Evolutionary conservation across 2,113 vertebrate species (phyloP), one percentile per base, ranked within the genome.

Genomic region (Ellobius talpinus): DNA sequence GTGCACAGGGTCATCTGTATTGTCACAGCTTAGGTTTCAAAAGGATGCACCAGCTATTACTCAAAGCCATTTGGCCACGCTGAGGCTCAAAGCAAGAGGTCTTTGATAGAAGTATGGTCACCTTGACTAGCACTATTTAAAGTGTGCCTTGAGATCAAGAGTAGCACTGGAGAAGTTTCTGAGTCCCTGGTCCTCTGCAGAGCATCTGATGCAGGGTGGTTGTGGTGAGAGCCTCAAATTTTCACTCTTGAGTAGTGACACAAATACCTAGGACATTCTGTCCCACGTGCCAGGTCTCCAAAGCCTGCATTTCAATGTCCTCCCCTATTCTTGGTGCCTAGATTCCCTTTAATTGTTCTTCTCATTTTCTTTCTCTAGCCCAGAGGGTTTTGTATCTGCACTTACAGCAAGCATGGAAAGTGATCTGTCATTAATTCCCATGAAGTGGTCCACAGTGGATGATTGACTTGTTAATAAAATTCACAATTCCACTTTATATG

Each of bases 401-500:
- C 19, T 73, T 85, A 92, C 31, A 61, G 65, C n/a, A 84, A 13
- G 17, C 2, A 36, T 24, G 45, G 50, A 42, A 92, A 95, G 65
- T 42, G 36, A 87, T 90, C 82, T 72, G 72, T 79, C 74, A 63
- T n/a, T 36, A 66, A 61, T 70, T 87, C 47, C 61, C 68, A 58
- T 23, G 58, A 79, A 93, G 72, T 39, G 55, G n/a, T 91, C 39
- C 14, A 84, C 55, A 91, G 3, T 58, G 74, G 39, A 68, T 88
- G 50, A 55, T 45, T 88, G 95, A 16, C 47, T 91, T 84, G 63
- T 63, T 10, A 9, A 87, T 55, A 93, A 94, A 72, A 29, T 87
- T 87, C 47, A 79, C 55, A 36, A 90, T 39, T 74, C 50, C 65
- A 39, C 50, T 94, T 85, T 90, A 72, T 94, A 93, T 91, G 14